These are phyloP conservation scores for Podargus strigoides DNA, from an alignment of 2,797 vertebrate genomes.

Conservation along the genomic window DNA sequence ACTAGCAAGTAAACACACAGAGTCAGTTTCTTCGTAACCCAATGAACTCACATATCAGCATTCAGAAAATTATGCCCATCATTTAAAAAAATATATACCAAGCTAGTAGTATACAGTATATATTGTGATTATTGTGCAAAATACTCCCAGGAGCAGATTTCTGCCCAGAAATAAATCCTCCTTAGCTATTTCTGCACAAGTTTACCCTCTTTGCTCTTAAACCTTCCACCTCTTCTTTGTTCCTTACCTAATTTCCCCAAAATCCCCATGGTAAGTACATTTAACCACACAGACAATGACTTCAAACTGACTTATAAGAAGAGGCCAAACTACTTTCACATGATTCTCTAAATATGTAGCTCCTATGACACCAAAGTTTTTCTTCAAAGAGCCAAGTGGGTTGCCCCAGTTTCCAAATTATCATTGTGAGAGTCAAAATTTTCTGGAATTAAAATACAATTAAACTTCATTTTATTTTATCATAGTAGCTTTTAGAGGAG, in stretches of 20 bases:
- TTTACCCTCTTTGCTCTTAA: not conserved
- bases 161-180: not conserved
- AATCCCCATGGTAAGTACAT: not conserved
- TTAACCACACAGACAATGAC: not conserved
- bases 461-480: slow-evolving; percentile 37
- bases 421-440: not conserved
- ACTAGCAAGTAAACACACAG: not conserved
- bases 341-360: not conserved
- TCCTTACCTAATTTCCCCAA: not conserved
- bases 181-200: not conserved
- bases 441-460: slow-evolving; percentile 31
- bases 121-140: not conserved
- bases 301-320: not conserved
- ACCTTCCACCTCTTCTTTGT: not conserved
- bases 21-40: not conserved
- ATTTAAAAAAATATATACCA: not conserved
- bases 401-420: not conserved
- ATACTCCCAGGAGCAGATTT: not conserved
- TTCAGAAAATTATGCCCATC: not conserved
- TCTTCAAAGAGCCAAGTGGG: not conserved
- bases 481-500: slow-evolving; percentile 58
- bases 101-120: not conserved
- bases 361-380: not conserved
- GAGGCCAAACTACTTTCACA: slow-evolving; percentile 15
- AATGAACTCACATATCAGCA: not conserved